Percentiles rank a stretch among this genome's conserved stretches.
Evolutionary conservation across 2,888 invertebrate species (phyloP).

Genomic region (Catotricha subobsoleta): DNA sequence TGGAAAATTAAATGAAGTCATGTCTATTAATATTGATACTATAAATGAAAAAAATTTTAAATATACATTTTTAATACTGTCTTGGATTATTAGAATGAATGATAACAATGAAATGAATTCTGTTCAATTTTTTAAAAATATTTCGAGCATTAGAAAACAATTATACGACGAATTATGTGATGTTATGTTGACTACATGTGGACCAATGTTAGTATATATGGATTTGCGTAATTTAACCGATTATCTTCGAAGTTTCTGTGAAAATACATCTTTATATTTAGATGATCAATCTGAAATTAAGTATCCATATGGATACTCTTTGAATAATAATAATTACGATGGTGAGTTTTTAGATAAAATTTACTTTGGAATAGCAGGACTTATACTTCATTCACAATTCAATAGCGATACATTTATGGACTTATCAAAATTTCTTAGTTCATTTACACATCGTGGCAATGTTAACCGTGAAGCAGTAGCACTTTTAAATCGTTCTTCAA

Average conservation of each 20-base stretch:
- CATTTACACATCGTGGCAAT: not conserved
- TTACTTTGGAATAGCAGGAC: not conserved
- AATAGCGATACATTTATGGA: not conserved
- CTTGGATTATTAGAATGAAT: not conserved
- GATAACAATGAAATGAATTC: not conserved
- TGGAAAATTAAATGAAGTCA: not conserved
- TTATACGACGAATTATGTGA: not conserved
- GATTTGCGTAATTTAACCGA: not conserved
- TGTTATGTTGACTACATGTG: not conserved
- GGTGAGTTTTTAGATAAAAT: not conserved
- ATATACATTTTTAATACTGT: not conserved
- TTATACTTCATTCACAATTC: not conserved
- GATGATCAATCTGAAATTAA: no score
- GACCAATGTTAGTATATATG: not conserved
- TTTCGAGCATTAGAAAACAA: not conserved
- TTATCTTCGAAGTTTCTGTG: not conserved
- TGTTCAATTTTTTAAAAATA: not conserved
- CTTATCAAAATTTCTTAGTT: not conserved
- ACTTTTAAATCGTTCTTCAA: not conserved
- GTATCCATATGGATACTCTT: not conserved
- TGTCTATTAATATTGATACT: not conserved
- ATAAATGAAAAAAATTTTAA: not conserved
- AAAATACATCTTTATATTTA: no score
- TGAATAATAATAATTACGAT: not conserved
- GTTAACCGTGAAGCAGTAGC: not conserved